Base-by-base conservation (phyloP, 92 coral and sea anemone species). In the Epizoanthus rinbou region DNA sequence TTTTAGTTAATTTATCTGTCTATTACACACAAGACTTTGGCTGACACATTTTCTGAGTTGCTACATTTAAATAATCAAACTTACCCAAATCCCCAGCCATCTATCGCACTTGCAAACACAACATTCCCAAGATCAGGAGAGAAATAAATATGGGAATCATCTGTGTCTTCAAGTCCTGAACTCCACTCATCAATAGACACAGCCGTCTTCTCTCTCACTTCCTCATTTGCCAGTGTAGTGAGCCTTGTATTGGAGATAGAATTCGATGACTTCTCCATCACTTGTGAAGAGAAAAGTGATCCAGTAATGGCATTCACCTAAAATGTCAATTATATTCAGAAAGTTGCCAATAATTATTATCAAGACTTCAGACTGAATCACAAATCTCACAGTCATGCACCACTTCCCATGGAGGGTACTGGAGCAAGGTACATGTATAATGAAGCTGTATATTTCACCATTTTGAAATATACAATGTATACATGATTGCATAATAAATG, bases 11-110 rank as follows among this genome's bases (percentile, higher is more conserved):
- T 43, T 4, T 43, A 3, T 43, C 50, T 2, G 50, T 2, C 50
- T 45, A 45, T 45, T 47, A 47, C 50, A 43, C 5, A 43, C 50
- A 43, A 4, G 50, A 43, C 11, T 43, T 43, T 50, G 54, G 14
- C 54, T 6, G 50, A 43, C 50, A 43, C 50, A 6, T 8, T 43
- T 43, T 43, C 50, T 0, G 50, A 43, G 50, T 43, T 43, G 50
- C 10, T 43, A 43, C 54, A 9, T 19, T 18, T 58, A n/a, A 2
- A 73, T 23, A 39, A 9, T 25, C 13, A 59, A 3, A 24, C 85
- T 81, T 78, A 97, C 99, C 98, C 93, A 76, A 97, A 97, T 6
- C 98, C 99, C 99, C 99, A 97, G 35, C 98, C 98, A 89, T 97
- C 97, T 33, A 97, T 87, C 31, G 99, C 99, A 73, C 98, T 94